Conservation (phyloP, 2,797 vertebrate genomes). For the Malurus leucopterus region DNA sequence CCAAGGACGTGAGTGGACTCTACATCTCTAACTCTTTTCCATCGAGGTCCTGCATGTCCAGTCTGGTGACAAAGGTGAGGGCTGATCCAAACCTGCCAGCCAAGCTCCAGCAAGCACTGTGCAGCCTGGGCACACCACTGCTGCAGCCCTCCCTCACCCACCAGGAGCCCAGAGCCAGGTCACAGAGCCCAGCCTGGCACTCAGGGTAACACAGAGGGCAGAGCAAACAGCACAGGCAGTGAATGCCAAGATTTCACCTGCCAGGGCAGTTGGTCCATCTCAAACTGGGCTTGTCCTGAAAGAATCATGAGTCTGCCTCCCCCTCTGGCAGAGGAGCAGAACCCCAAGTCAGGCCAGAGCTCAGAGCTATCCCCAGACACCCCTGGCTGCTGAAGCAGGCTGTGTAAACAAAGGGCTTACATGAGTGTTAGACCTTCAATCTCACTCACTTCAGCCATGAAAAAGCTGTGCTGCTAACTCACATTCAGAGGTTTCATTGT, state of each 20-base stretch:
- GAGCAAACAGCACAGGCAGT: background rate
- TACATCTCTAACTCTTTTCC: background rate
- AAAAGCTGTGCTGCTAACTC: constrained; percentile 8
- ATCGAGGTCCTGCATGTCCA: background rate
- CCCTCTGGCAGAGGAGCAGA: background rate
- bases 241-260: background rate
- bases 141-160: background rate
- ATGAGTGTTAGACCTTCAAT: background rate
- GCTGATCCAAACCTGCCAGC: background rate
- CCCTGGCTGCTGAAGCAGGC: background rate
- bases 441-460: background rate
- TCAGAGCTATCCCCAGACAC: background rate
- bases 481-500: background rate
- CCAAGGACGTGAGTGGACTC: background rate
- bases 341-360: background rate
- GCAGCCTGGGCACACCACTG: background rate
- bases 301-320: background rate
- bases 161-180: accelerated
- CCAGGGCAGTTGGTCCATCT: background rate
- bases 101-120: background rate
- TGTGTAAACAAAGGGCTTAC: background rate
- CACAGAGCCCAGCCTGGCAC: background rate
- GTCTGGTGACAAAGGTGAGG: background rate
- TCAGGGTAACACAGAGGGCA: background rate
- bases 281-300: background rate